These are phyloP conservation scores for Chironomus striatipennis DNA, from an alignment of 1,140 invertebrate species.

Conservation along the genomic window DNA sequence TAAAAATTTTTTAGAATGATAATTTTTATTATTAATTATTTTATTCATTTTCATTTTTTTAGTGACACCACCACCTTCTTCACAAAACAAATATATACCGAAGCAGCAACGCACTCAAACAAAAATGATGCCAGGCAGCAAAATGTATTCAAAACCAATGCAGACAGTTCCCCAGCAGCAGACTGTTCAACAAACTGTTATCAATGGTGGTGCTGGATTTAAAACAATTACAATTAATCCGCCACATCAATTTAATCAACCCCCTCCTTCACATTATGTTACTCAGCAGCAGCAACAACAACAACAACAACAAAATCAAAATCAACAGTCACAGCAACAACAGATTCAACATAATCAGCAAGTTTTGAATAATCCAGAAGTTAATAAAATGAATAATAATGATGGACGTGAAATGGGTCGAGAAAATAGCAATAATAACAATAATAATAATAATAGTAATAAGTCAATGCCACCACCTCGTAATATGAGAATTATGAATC, in stretches of 20 bases:
- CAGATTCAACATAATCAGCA: conserved; percentile 31
- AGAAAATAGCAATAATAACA: conserved; percentile 11
- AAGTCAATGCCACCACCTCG: not conserved
- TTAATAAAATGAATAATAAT: not conserved
- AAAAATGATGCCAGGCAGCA: not conserved
- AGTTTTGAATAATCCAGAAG: not conserved
- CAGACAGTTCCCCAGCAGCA: not conserved
- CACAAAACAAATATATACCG: conserved; percentile 1
- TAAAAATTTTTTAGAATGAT: not conserved
- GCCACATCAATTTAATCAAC: conserved; percentile 31
- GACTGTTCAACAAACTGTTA: not conserved
- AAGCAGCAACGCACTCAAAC: not conserved
- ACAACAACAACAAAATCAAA: no score
- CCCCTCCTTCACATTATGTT: conserved; percentile 27
- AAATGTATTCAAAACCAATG: conserved; percentile 19
- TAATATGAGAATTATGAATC: conserved; percentile 15
- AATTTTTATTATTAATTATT: not conserved
- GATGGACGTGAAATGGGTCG: not conserved
- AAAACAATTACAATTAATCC: conserved; percentile 23
- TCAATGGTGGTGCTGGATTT: conserved; percentile 1
- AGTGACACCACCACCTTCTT: conserved; percentile 8
- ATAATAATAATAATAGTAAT: conserved; percentile 19
- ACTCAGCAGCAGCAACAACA: conserved; percentile 28
- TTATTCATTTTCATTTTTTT: not conserved
- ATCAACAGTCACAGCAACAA: conserved; percentile 32